Base-by-base conservation (phyloP, 2,113 vertebrate genomes). In the Argyrosomus japonicus region DNA sequence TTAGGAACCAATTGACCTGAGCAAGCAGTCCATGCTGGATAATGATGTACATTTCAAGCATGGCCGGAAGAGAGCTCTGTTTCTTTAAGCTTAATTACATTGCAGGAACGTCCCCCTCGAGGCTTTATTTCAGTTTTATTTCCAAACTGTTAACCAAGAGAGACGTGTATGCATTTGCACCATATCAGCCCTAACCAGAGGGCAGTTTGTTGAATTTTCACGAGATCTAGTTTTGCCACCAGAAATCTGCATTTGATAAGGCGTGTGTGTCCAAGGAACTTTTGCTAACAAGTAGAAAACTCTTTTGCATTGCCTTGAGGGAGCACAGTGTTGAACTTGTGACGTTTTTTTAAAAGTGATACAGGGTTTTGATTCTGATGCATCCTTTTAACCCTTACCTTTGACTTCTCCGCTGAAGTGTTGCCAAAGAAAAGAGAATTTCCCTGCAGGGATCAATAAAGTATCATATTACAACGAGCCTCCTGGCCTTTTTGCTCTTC, bases 11-110 rank as follows among this genome's bases (percentile, higher is more conserved):
- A 83, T 64, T 88, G 85, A 87, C 87, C 85, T 67, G 75, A 92
- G 77, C 77, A 71, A 87, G 88, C 86, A 87, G 36, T 76, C 74
- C 67, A 62, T 9, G 77, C 70, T 51, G 71, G 69, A 73, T 83
- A 85, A 82, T 87, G 76, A 89, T 85, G 56, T 85, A 68, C 58
- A 77, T 70, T 84, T 87, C 64, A 78, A 69, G 78, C 10, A 65
- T 56, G 47, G 53, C 50, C 76, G 60, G 53, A 81, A 68, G 70
- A 68, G 40, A 70, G 48, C 25, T 69, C 57, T 48, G 57, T 62
- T 80, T 82, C 69, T 57, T 78, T 58, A 51, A 75, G 45, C 71
- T 76, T 90, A 88, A 90, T 89, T 90, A 90, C 69, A 81, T 25
- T 63, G 56, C 53, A 4, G 56, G 6, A 57, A 58, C 81, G 27